These are phyloP conservation scores for Lates calcarifer DNA, from an alignment of 2,113 vertebrate species.

Conservation along the genomic window DNA sequence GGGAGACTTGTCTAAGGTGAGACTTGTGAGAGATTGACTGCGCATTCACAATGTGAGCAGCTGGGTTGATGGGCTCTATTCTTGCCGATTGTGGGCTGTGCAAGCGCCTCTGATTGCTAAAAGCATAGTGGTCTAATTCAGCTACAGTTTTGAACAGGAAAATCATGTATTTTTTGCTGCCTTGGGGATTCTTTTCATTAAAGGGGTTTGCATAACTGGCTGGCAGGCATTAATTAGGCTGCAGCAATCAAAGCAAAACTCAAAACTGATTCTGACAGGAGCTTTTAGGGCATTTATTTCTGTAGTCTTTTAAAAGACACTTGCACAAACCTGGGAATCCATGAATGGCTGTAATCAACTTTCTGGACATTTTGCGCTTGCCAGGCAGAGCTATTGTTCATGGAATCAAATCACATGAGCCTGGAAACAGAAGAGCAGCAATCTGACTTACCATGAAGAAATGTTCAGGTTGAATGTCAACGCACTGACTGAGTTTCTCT, in stretches of 20 bases:
- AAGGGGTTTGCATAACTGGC: not conserved
- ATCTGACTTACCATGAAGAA: constrained; percentile 16
- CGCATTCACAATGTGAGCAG: constrained; percentile 40
- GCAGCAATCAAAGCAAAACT: constrained; percentile 28
- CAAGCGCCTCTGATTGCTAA: constrained; percentile 64
- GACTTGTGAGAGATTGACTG: constrained; percentile 20
- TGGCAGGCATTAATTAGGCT: constrained; percentile 17
- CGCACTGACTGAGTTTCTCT: not conserved
- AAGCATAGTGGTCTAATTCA: constrained; percentile 17
- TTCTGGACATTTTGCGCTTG: constrained; percentile 21
- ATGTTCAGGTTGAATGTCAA: not conserved
- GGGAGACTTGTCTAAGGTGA: constrained; percentile 97
- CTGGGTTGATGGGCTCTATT: constrained; percentile 50
- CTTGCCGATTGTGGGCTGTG: constrained; percentile 54
- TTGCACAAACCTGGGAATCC: not conserved
- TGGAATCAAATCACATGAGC: constrained; percentile 13
- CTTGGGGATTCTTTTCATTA: constrained; percentile 15
- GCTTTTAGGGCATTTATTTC: constrained; percentile 30
- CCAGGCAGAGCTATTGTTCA: constrained; percentile 25
- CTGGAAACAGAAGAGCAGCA: constrained; percentile 32
- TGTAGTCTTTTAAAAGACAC: constrained; percentile 27
- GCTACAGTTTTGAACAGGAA: constrained; percentile 24
- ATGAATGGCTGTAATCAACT: constrained; percentile 50
- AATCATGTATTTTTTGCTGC: constrained; percentile 31
- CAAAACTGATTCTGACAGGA: constrained; percentile 9